A percentile compares a stretch with the other conserved stretches of the same genome.
Conservation (phyloP, 64 coral and sea anemone genomes). For the Actinia equina region DNA sequence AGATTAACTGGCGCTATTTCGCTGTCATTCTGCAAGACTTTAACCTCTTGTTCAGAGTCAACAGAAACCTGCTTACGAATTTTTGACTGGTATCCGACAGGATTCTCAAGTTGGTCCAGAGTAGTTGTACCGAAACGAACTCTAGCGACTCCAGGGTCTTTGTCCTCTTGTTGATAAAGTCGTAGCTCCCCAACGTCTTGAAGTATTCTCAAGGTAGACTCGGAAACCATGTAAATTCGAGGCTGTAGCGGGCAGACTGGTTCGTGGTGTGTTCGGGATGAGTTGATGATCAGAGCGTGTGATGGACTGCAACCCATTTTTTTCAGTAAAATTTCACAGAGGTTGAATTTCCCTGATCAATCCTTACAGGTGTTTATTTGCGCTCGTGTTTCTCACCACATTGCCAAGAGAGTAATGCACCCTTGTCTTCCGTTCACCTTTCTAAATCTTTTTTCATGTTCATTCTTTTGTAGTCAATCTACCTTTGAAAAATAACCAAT, state of each 20-base stretch:
- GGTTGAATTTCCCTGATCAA: neutral
- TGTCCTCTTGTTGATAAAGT: conserved; percentile 72
- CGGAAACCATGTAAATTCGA: conserved; percentile 89
- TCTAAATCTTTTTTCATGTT: neutral
- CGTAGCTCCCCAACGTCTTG: conserved; percentile 78
- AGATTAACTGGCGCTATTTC: neutral
- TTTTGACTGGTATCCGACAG: conserved; percentile 60
- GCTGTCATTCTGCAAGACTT: neutral
- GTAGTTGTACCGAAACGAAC: conserved; percentile 60
- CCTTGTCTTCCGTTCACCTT: neutral
- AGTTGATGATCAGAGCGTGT: conserved; percentile 74
- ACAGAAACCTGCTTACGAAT: conserved; percentile 22
- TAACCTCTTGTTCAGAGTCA: neutral
- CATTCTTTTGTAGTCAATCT: neutral
- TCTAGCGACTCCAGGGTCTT: conserved; percentile 37
- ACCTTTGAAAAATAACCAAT: neutral
- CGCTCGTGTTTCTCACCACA: neutral
- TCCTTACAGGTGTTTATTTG: neutral
- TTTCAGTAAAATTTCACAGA: too few relatives aligned
- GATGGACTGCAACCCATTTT: conserved; percentile 92
- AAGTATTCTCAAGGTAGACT: conserved; percentile 72
- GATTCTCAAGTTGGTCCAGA: conserved; percentile 78
- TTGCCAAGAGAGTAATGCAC: neutral
- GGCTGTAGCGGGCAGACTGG: conserved; percentile 71
- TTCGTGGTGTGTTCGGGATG: conserved; percentile 39